Evolutionary conservation across 2,113 vertebrate species (phyloP).

Genomic region (Gymnarchus niloticus): DNA sequence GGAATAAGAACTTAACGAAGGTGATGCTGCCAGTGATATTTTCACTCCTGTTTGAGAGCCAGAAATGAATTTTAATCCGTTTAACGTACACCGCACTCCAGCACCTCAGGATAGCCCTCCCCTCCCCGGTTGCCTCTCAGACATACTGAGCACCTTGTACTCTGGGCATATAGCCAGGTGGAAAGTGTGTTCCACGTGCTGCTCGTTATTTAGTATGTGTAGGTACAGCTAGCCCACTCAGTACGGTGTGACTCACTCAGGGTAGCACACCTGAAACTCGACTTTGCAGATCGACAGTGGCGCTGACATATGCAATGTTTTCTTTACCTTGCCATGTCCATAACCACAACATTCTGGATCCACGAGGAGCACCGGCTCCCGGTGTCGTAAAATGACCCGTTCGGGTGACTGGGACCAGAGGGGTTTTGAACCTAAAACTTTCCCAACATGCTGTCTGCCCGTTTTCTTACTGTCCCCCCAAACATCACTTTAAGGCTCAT

Average conservation of each 20-base stretch:
- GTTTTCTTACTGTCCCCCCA: background rate
- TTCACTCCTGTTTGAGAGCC: slow-evolving; percentile 32
- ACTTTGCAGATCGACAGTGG: background rate
- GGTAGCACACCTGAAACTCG: background rate
- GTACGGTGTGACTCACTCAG: background rate
- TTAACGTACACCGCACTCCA: slow-evolving; percentile 33
- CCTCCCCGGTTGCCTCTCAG: slow-evolving; percentile 27
- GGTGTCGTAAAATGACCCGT: background rate
- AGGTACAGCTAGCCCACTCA: background rate
- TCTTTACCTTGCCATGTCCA: background rate
- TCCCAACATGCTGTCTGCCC: background rate
- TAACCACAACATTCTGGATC: background rate
- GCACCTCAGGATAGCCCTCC: slow-evolving; percentile 34
- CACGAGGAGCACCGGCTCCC: background rate
- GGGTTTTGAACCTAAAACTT: too few relatives aligned
- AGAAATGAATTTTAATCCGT: slow-evolving; percentile 43
- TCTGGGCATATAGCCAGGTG: background rate
- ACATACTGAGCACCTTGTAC: slow-evolving; percentile 2
- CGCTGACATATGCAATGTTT: background rate
- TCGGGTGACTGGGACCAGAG: background rate
- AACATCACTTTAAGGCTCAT: background rate
- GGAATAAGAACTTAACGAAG: background rate
- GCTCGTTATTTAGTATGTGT: background rate
- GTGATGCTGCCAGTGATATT: background rate
- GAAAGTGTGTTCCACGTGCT: background rate